phyloP scores from a whole-genome alignment of 2,888 invertebrate genomes.

The Oasisia sp. region DNA sequence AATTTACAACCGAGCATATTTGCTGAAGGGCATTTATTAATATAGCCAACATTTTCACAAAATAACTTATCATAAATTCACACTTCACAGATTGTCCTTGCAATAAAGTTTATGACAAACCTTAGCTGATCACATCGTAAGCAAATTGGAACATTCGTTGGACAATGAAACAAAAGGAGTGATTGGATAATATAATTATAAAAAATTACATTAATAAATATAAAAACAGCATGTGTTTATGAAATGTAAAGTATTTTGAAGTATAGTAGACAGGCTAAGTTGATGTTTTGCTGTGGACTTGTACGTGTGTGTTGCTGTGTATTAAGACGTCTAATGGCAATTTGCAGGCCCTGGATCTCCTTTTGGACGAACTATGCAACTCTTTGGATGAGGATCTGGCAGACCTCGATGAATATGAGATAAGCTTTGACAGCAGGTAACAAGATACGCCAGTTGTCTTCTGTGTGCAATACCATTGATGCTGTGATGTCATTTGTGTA shows the following conservation, averaged over 20 bases:
- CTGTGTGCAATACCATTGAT: not conserved
- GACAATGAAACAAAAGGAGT: not conserved
- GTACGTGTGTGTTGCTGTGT: not conserved
- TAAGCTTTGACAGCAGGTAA: conserved; percentile 32
- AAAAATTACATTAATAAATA: too few species aligned
- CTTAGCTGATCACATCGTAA: not conserved
- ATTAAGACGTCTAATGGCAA: not conserved
- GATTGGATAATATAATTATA: not conserved
- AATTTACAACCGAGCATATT: not conserved
- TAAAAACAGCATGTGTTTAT: not conserved
- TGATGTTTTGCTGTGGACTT: not conserved
- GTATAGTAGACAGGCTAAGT: too few species aligned
- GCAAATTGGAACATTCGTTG: not conserved
- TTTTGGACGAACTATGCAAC: conserved; percentile 54
- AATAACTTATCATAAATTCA: not conserved
- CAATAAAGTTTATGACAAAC: not conserved
- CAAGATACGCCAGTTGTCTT: not conserved
- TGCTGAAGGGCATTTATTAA: not conserved
- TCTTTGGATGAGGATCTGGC: conserved; percentile 60
- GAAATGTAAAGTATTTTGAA: too few species aligned
- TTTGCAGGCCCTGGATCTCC: conserved; percentile 55
- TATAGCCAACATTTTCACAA: not conserved
- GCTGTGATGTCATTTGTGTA: not conserved
- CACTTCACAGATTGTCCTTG: not conserved
- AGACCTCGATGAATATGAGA: conserved; percentile 60